Conservation (phyloP, 1,140 invertebrate genomes). For the Archivesica marissinica region DNA sequence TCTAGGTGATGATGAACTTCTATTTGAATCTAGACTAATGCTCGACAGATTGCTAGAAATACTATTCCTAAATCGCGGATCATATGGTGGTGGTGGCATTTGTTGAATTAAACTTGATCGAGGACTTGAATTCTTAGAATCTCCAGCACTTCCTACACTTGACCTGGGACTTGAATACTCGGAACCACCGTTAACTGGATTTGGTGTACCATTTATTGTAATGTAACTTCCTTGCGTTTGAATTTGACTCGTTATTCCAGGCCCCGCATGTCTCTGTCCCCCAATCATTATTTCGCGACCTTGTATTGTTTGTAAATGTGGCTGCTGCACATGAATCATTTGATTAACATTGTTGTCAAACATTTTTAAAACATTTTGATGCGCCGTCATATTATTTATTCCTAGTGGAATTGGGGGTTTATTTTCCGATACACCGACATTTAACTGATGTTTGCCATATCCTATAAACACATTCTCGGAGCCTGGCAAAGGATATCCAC, state of each 20-base stretch:
- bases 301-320: conserved; percentile 22
- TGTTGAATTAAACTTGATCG: conserved; percentile 84
- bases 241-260: conserved; percentile 60
- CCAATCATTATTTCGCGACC: conserved; percentile 54
- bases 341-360: conserved; percentile 53
- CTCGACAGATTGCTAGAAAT: conserved; percentile 85
- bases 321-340: conserved; percentile 25
- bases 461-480: conserved; percentile 63
- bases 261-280: conserved; percentile 60
- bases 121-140: conserved; percentile 87
- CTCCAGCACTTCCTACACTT: conserved; percentile 87
- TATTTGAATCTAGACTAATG: conserved; percentile 82
- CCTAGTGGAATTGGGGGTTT: conserved; percentile 66
- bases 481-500: conserved; percentile 61
- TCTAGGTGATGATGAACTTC: conserved; percentile 80
- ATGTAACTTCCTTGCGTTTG: conserved; percentile 44
- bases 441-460: conserved; percentile 81
- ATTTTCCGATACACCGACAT: conserved; percentile 80
- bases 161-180: conserved; percentile 86
- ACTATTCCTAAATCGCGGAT: conserved; percentile 77
- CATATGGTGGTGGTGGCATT: conserved; percentile 85
- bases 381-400: conserved; percentile 19
- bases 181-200: conserved; percentile 71
- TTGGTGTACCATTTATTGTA: conserved; percentile 62
- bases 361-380: conserved; percentile 50